Evolutionary conservation across 2,888 invertebrate species (phyloP).

Genomic region (Cosmorhoe ocellata): DNA sequence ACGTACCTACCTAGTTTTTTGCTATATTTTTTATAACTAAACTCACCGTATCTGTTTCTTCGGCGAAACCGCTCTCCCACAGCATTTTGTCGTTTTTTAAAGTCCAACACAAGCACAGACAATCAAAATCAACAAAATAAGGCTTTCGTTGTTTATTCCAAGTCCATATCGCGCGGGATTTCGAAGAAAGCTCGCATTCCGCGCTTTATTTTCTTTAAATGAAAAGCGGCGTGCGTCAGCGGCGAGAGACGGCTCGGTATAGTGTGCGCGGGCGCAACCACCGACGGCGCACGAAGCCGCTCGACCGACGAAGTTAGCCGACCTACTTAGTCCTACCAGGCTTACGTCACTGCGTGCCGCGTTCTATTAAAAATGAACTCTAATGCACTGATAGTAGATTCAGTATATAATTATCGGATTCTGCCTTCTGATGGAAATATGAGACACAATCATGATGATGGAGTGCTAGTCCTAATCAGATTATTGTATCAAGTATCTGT

Average conservation of each 20-base stretch:
- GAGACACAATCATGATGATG: too few species aligned
- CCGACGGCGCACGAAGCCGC: slow-evolving; percentile 55
- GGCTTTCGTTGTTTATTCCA: slow-evolving; percentile 36
- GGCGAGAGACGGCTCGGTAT: slow-evolving; percentile 61
- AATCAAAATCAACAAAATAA: slow-evolving; percentile 8
- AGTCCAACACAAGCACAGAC: slow-evolving; percentile 66
- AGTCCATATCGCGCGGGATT: slow-evolving; percentile 59
- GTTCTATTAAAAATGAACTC: neutral
- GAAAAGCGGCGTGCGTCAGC: slow-evolving; percentile 58
- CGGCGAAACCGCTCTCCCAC: slow-evolving; percentile 74
- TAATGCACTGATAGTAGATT: neutral
- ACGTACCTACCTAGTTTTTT: slow-evolving; percentile 12
- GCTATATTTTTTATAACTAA: slow-evolving; percentile 35
- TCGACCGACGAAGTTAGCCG: slow-evolving; percentile 66
- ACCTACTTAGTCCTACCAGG: slow-evolving; percentile 66
- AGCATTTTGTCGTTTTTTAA: slow-evolving; percentile 62
- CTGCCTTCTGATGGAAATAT: too few species aligned
- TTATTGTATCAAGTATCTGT: too few species aligned
- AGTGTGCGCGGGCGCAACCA: slow-evolving; percentile 64
- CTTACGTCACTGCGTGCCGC: slow-evolving; percentile 4
- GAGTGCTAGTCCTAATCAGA: too few species aligned
- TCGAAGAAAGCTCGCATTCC: slow-evolving; percentile 58
- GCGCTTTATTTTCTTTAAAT: slow-evolving; percentile 57
- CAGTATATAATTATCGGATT: neutral
- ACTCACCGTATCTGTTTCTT: slow-evolving; percentile 76